These are phyloP conservation scores for Polyodon spathula DNA, from an alignment of 2,113 vertebrate genomes.

Conservation along the genomic window DNA sequence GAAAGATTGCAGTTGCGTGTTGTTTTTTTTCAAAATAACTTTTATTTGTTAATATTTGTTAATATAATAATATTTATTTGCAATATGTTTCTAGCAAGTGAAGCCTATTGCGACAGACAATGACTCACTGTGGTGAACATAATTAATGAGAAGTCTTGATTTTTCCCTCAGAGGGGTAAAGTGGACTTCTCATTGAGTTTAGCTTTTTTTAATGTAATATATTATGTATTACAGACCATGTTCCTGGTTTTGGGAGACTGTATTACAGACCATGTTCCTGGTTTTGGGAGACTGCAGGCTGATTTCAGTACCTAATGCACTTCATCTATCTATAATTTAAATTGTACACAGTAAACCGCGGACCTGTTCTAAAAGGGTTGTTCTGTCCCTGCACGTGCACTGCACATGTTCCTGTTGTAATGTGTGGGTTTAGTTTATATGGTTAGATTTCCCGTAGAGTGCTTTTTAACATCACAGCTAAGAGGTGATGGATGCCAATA, in stretches of 20 bases:
- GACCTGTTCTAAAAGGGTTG: neutral
- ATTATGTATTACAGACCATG: too few species aligned
- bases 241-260: too few species aligned
- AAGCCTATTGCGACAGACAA: neutral
- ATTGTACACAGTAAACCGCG: neutral
- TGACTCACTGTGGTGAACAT: neutral
- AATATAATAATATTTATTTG: too few species aligned
- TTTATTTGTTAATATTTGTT: too few species aligned
- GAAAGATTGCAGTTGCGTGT: too few species aligned
- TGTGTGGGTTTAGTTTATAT: neutral
- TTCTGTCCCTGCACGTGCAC: neutral
- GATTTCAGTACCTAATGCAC: neutral
- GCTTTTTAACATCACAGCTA: neutral
- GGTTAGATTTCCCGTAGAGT: neutral
- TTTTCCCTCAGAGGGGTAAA: neutral
- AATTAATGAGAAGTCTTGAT: neutral
- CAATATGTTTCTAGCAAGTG: too few species aligned
- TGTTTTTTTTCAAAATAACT: too few species aligned
- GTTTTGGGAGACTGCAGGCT: neutral
- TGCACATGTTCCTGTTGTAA: neutral
- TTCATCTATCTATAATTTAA: neutral
- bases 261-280: neutral
- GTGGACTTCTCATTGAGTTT: neutral
- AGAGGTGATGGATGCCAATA: neutral
- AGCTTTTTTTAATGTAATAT: slow-evolving; percentile 1